phyloP scores from a whole-genome alignment of 2,888 invertebrate genomes.

The Mycalesis mineus region DNA sequence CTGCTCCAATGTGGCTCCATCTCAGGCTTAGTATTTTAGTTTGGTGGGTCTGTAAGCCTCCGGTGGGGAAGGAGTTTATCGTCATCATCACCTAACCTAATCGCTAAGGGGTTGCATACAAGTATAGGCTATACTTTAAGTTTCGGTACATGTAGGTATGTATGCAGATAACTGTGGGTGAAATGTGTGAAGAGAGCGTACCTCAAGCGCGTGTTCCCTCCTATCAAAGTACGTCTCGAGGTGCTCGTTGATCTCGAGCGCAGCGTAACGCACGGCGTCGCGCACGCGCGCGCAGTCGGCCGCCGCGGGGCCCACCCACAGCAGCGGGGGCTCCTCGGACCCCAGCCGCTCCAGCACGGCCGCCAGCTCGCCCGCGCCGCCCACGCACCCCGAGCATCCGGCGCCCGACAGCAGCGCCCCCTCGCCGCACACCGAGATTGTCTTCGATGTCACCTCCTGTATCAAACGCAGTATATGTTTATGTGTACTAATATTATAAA shows the following conservation, averaged over 20 bases:
- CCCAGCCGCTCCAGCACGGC: conserved; percentile 81
- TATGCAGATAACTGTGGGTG: too few relatives aligned
- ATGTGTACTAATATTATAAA: too few relatives aligned
- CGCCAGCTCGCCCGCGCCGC: conserved; percentile 45
- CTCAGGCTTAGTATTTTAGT: too few relatives aligned
- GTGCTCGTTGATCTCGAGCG: conserved; percentile 96
- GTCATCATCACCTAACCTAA: too few relatives aligned
- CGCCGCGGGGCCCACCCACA: conserved; percentile 88
- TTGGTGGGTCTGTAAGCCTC: too few relatives aligned
- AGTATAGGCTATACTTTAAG: too few relatives aligned
- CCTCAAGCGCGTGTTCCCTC: conserved; percentile 91
- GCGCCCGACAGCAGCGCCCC: conserved; percentile 37
- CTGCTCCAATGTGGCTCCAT: too few relatives aligned
- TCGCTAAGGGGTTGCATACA: too few relatives aligned
- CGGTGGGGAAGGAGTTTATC: too few relatives aligned
- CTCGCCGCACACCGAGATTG: conserved; percentile 67
- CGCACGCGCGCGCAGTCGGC: conserved; percentile 84
- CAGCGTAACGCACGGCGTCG: conserved; percentile 91
- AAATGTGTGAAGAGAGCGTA: conserved; percentile 45
- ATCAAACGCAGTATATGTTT: too few relatives aligned
- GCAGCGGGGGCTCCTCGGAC: conserved; percentile 88
- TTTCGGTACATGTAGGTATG: too few relatives aligned
- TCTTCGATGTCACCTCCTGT: conserved; percentile 88
- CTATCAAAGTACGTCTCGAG: conserved; percentile 96
- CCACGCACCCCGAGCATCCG: conserved; percentile 35